Evolutionary conservation across 2,113 vertebrate genomes (phyloP).

Genomic region (Gobiocypris rarus): DNA sequence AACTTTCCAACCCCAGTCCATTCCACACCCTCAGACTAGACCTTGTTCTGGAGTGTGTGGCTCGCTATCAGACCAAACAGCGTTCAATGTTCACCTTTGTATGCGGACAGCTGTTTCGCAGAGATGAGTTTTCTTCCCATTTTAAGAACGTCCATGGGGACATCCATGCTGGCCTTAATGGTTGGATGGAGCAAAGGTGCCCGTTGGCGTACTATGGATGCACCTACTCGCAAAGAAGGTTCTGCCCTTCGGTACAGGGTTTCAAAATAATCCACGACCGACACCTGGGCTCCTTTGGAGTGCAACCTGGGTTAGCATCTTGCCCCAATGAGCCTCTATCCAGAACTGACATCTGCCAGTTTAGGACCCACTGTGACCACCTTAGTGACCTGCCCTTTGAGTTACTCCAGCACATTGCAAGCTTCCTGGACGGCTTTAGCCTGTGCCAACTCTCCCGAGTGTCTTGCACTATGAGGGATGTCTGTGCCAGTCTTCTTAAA

Average conservation of each 20-base stretch:
- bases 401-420: conserved; percentile 90
- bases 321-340: conserved; percentile 73
- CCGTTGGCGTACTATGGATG: conserved; percentile 98
- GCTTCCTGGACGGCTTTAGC: conserved; percentile 96
- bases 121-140: conserved; percentile 96
- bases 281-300: conserved; percentile 93
- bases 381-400: conserved; percentile 93
- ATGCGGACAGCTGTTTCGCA: conserved; percentile 95
- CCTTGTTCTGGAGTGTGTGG: conserved; percentile 96
- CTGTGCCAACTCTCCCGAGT: conserved; percentile 94
- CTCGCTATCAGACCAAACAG: conserved; percentile 97
- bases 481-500: conserved; percentile 93
- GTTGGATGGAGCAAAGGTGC: conserved; percentile 99
- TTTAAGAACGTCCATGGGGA: conserved; percentile 99
- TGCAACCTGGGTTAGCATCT: conserved; percentile 84
- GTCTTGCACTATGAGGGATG: conserved; percentile 92
- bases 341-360: conserved; percentile 66
- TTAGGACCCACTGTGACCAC: conserved; percentile 78
- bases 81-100: conserved; percentile 99
- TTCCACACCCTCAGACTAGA: conserved; percentile 97
- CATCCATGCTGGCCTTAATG: conserved; percentile 97
- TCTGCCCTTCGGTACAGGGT: conserved; percentile 95
- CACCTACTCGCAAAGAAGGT: conserved; percentile 94
- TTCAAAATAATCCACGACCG: conserved; percentile 95
- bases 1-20: conserved; percentile 97